phyloP scores from a whole-genome alignment of 2,888 invertebrate species.

The Campopleginae sp. region DNA sequence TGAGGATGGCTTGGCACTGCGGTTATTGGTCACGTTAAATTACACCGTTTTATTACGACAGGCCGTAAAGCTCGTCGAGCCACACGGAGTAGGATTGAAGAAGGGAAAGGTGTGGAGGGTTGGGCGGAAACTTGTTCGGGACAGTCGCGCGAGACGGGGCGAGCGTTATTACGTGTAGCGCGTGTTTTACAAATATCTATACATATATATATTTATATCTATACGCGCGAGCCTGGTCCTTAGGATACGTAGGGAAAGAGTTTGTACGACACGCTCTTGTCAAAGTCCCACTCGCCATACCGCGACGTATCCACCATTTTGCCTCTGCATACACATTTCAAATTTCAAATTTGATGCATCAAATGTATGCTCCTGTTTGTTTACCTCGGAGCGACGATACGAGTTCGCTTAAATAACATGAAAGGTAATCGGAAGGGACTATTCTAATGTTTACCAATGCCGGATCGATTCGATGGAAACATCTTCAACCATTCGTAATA shows the following conservation, averaged over 20 bases:
- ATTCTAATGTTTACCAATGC: not conserved
- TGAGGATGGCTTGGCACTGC: constrained; percentile 57
- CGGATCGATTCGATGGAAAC: not conserved
- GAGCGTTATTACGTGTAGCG: constrained; percentile 66
- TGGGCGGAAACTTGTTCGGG: constrained; percentile 63
- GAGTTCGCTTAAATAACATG: not conserved
- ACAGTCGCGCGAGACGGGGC: constrained; percentile 55
- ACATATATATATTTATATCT: not conserved
- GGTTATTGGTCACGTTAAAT: constrained; percentile 71
- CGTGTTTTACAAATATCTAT: constrained; percentile 49
- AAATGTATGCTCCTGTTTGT: not conserved
- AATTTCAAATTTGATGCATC: not conserved
- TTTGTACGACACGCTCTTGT: constrained; percentile 18
- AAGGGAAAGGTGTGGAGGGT: constrained; percentile 25
- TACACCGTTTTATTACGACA: constrained; percentile 71
- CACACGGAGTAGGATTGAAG: constrained; percentile 52
- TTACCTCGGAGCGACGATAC: not conserved
- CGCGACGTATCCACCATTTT: not conserved
- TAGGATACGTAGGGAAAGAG: constrained; percentile 35
- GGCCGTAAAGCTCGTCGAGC: constrained; percentile 68
- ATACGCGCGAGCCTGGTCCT: constrained; percentile 13
- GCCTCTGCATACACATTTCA: not conserved
- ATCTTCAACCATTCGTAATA: not conserved
- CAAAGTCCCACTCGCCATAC: constrained; percentile 33
- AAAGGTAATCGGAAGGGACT: not conserved